A percentile compares a stretch with the other conserved stretches of the same genome.
Evolutionary conservation across 2,113 vertebrate genomes (phyloP).

Genomic region (Neotoma lepida): DNA sequence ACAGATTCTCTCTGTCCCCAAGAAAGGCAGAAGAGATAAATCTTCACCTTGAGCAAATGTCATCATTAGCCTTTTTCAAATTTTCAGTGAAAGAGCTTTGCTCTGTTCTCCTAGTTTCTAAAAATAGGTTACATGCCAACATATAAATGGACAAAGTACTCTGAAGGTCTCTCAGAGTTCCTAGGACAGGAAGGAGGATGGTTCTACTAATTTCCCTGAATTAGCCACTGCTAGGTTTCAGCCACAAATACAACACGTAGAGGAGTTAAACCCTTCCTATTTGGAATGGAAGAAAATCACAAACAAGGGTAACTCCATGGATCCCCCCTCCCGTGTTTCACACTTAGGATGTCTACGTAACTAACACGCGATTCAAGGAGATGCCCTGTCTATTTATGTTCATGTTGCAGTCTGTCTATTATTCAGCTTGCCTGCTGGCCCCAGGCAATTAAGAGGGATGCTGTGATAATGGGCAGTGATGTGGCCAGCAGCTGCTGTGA

Average conservation of each 20-base stretch:
- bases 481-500: too few species aligned
- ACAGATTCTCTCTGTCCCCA: slow-evolving; percentile 7
- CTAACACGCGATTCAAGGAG: neutral
- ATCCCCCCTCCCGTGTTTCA: neutral
- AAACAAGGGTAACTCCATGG: neutral
- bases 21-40: neutral
- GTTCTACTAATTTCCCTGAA: neutral
- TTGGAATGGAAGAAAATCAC: neutral
- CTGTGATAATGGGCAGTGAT: too few species aligned
- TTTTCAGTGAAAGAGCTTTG: neutral
- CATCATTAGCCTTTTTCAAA: slow-evolving; percentile 32
- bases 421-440: too few species aligned
- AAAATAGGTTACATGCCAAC: neutral
- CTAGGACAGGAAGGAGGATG: rapidly evolving
- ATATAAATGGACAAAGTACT: neutral
- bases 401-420: neutral
- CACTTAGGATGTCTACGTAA: rapidly evolving
- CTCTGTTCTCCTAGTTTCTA: neutral
- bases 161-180: too few species aligned
- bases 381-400: neutral
- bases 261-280: neutral
- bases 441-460: neutral
- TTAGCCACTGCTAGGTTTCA: neutral
- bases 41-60: slow-evolving; percentile 42
- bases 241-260: neutral